phyloP scores from a whole-genome alignment of 2,888 invertebrate species.

The Punctoribates punctum region DNA sequence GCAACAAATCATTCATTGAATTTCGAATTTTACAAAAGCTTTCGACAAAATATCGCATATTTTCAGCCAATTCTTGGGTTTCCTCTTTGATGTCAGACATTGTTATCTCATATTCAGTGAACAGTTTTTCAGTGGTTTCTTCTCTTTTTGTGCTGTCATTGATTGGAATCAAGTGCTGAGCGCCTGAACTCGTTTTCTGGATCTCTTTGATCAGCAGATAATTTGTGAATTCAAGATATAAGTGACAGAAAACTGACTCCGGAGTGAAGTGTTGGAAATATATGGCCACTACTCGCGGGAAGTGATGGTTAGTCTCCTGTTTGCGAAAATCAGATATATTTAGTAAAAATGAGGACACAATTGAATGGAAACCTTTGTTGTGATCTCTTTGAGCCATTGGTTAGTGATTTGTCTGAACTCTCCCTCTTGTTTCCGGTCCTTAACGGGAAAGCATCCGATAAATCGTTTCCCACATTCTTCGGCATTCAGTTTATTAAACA shows the following conservation, averaged over 20 bases:
- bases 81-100: neutral
- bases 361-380: neutral
- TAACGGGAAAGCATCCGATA: neutral
- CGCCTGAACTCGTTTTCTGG: neutral
- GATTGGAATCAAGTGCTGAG: too few relatives aligned
- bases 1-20: neutral
- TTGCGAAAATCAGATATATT: too few relatives aligned
- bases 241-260: neutral
- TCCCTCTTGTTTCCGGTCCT: constrained; percentile 10
- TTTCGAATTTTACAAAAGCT: neutral
- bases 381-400: constrained; percentile 24
- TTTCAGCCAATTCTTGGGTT: neutral
- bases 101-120: neutral
- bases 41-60: constrained; percentile 16
- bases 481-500: neutral
- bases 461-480: constrained; percentile 16
- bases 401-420: constrained; percentile 20
- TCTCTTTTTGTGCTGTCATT: neutral
- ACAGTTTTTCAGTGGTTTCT: neutral
- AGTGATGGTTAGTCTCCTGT: too few relatives aligned
- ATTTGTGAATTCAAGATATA: constrained; percentile 15
- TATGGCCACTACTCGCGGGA: constrained; percentile 10
- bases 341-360: neutral
- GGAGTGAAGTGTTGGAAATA: constrained; percentile 24
- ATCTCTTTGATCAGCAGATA: neutral